Evolutionary conservation across 2,888 invertebrate genomes (phyloP), one percentile per base, ranked within the genome.

Genomic region (Agrotis segetum): DNA sequence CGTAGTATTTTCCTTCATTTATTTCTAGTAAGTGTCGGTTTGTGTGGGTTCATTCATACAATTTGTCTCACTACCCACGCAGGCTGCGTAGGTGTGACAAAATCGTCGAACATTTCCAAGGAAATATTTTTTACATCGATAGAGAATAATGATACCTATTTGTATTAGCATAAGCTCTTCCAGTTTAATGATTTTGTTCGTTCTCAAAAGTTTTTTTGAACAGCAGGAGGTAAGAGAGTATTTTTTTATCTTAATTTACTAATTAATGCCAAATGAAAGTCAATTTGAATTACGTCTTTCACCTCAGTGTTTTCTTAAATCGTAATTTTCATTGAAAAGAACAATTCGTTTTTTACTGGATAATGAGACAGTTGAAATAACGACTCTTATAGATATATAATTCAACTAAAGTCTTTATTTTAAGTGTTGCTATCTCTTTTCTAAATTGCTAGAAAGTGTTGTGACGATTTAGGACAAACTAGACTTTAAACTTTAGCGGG

Each of bases 21-120:
- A 16, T 72, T 24, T 47, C 14, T 24, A 17, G 14, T 34, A 34
- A 40, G 76, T 13, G 67, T 75, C 34, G 58, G 17, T 17, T 68
- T 21, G 76, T 13, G 67, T 75, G 46, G 58, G 17, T 24, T 68
- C 29, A 77, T 77, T 70, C 55, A 24, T 24, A 49, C 60, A 50
- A 56, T 74, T 47, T 69, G 19, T 61, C 13, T 70, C 17, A 17
- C 46, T 6, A 59, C 77, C 77, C 59, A 75, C 62, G 29, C 58
- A 40, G n/a, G 40, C 40, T 9, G 62, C 52, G 77, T 81, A 47
- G 62, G 55, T 34, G 62, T 66, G 55, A 70, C 13, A 13, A 70
- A 59, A 78, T 55, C 55, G 65, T 34, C 21, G 7, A 40, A 64
- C 17, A 3, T 53, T 24, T 56, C 73, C 19, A 6, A 34, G 49